Base-by-base conservation (phyloP, 2,888 invertebrate species). In the Drosophila borealis region DNA sequence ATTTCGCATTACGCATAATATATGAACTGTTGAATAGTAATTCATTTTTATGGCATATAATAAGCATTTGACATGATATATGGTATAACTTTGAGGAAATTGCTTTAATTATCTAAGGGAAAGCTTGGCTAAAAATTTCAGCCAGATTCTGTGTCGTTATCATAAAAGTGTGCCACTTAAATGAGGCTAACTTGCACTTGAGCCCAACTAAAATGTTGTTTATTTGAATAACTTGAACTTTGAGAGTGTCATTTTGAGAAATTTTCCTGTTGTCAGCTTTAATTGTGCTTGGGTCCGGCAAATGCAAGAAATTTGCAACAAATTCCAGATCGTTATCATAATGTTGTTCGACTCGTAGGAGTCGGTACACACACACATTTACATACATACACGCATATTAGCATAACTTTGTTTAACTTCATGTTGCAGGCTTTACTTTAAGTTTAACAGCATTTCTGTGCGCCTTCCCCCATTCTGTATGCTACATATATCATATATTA, bases 401-500 rank as follows among this genome's bases (percentile, higher is more conserved):
- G 77, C 67, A 62, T 67, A 80, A 76, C 72, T 80, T 72, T 67
- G 56, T 66, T 68, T 64, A 60, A 80, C 61, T 78, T 76, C 34
- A 62, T 78, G 50, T 74, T 69, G 56, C 69, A 61, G 72, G 76
- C 80, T 60, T 57, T 60, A 62, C 71, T 69, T 75, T 73, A 78
- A 78, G 68, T 75, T 78, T 41, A 41, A 56, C 48, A 44, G 62
- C 63, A 67, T 41, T 62, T 10, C 2, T 34, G 19, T 33, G 13
- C 44, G 21, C 17, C 17, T 36, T 3, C 9, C 13, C 37, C 21
- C 41, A 53, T 54, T 59, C 41, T 19, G 11, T 62, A 37, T 49
- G 19, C 19, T 59, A 73, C 69, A 59, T 64, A 73, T 73, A 59
- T 64, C 75, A 70, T 73, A 70, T 66, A 79, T 85, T 82, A 80